Percentiles rank a stretch among this genome's conserved stretches.
Evolutionary conservation across 1,140 invertebrate species (phyloP).

Genomic region (Branchinecta lindahli): DNA sequence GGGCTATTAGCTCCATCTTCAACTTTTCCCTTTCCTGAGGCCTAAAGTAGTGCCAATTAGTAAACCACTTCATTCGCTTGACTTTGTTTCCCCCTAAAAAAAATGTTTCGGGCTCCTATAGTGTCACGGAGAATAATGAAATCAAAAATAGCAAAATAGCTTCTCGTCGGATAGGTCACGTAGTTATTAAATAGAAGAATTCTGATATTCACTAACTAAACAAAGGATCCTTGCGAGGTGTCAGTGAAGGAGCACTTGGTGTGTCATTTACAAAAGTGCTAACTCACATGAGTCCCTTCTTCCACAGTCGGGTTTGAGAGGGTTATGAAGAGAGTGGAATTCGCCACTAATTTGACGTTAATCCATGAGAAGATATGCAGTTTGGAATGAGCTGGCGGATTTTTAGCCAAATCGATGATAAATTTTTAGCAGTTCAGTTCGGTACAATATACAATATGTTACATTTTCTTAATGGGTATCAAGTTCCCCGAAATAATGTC

Average conservation of each 20-base stretch:
- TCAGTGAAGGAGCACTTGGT: neutral
- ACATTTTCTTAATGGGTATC: too few species aligned
- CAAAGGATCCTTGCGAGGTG: constrained; percentile 2
- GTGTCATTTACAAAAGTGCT: neutral
- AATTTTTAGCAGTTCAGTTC: too few species aligned
- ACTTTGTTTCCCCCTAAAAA: too few species aligned
- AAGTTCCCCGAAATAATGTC: too few species aligned
- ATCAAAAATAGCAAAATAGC: neutral
- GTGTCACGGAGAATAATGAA: neutral
- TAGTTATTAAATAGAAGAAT: neutral
- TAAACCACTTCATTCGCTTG: too few species aligned
- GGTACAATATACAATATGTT: too few species aligned
- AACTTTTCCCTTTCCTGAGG: too few species aligned
- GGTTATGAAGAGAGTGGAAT: neutral
- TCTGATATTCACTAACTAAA: neutral
- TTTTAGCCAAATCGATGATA: too few species aligned
- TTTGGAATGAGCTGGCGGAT: too few species aligned
- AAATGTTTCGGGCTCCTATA: too few species aligned
- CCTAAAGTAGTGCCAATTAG: too few species aligned
- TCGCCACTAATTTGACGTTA: neutral
- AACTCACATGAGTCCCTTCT: neutral
- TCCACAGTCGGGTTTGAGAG: neutral
- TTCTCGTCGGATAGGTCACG: neutral
- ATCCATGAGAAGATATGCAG: neutral
- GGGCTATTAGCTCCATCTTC: too few species aligned